A percentile compares a stretch with the other conserved stretches of the same genome.
phyloP scores from a whole-genome alignment of 35 echinoderm and acorn worm genomes.

The Apostichopus californicus region DNA sequence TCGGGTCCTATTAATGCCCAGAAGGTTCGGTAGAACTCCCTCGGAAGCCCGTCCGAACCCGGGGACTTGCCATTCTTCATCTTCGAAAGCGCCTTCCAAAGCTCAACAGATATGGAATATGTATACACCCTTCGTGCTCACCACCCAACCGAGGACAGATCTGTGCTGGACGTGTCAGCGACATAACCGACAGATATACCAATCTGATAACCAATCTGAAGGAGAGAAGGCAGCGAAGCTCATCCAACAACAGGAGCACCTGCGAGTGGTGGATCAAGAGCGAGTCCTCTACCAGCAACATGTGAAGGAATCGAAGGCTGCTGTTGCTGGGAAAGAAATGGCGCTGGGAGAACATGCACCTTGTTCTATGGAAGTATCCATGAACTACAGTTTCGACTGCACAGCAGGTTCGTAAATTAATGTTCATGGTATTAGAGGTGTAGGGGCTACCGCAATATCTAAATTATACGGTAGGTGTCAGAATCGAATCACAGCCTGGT shows the following conservation, averaged over 20 bases:
- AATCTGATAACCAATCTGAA: constrained; percentile 2
- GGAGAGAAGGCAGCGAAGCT: constrained; percentile 7
- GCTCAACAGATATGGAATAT: constrained; percentile 21
- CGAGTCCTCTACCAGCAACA: constrained; percentile 33
- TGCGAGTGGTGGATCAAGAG: constrained; percentile 40
- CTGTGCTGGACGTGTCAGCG: constrained; percentile 73
- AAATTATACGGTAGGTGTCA: too few species aligned
- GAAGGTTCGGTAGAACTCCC: too few species aligned
- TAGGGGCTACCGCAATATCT: too few species aligned
- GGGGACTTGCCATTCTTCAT: too few species aligned
- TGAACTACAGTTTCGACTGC: constrained; percentile 79
- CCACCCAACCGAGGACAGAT: constrained; percentile 47
- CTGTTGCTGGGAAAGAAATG: neutral
- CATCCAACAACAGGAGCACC: constrained; percentile 39
- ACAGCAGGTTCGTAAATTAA: constrained; percentile 54
- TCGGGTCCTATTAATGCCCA: too few species aligned
- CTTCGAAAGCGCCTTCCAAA: too few species aligned
- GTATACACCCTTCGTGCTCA: constrained; percentile 11
- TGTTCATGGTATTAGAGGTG: neutral
- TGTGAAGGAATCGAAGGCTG: constrained; percentile 17
- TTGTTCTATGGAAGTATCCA: constrained; percentile 34
- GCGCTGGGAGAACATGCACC: constrained; percentile 43
- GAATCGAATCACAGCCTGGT: too few species aligned
- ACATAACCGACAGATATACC: constrained; percentile 46
- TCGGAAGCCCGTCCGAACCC: too few species aligned